A percentile compares a stretch with the other conserved stretches of the same genome.
Conservation (phyloP, 2,113 vertebrate species). For the Brienomyrus longianalis region DNA sequence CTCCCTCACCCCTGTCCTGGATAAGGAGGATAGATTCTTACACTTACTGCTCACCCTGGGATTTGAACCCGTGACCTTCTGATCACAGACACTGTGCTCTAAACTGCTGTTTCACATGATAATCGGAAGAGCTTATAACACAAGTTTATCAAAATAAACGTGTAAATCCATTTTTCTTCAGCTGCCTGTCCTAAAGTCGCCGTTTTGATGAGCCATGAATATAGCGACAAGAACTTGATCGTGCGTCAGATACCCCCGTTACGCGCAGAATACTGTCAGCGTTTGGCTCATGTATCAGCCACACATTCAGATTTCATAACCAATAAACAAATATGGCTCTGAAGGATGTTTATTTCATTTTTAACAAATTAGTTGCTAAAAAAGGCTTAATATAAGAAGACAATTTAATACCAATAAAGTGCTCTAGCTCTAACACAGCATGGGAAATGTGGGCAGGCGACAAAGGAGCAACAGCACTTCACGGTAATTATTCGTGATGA, state of each 20-base stretch:
- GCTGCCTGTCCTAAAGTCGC: neutral
- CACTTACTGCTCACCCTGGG: neutral
- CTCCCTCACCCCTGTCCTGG: neutral
- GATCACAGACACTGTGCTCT: neutral
- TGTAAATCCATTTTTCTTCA: neutral
- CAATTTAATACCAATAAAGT: conserved; percentile 14
- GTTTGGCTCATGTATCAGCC: neutral
- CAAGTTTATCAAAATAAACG: neutral
- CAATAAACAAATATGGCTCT: neutral
- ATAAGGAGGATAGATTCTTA: neutral
- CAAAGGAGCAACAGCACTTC: neutral
- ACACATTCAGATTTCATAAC: neutral
- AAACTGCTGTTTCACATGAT: neutral
- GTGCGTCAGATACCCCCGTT: neutral
- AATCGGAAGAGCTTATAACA: neutral
- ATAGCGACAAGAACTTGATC: neutral
- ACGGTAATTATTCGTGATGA: conserved; percentile 5
- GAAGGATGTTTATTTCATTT: neutral
- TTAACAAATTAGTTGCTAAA: neutral
- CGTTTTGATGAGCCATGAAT: neutral
- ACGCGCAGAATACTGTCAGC: neutral
- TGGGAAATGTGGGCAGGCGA: neutral
- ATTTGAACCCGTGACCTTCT: neutral
- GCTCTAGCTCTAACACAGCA: neutral
- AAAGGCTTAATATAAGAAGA: conserved; percentile 12